Conservation (phyloP, 2,888 invertebrate species). For the Rutpela maculata region DNA sequence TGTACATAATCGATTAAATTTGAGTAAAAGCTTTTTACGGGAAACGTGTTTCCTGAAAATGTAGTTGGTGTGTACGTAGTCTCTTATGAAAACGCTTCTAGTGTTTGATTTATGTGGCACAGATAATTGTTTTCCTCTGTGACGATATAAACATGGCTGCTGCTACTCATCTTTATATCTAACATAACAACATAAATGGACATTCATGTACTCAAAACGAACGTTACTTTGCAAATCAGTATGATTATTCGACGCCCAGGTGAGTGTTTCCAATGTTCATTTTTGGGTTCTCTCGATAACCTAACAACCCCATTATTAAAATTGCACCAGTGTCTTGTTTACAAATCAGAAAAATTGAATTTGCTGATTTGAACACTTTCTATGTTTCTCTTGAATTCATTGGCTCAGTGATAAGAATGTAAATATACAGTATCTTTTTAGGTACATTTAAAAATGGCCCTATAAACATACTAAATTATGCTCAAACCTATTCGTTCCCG, state of each 20-base stretch:
- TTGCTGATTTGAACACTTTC: not conserved
- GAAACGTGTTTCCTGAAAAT: slow-evolving; percentile 10
- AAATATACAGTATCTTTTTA: not conserved
- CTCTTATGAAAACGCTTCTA: slow-evolving; percentile 1
- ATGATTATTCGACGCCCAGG: slow-evolving; percentile 72
- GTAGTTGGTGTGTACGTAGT: slow-evolving; percentile 5
- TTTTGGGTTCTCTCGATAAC: slow-evolving; percentile 50
- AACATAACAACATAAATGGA: slow-evolving; percentile 57
- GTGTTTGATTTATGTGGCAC: slow-evolving; percentile 19
- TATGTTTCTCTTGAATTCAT: not conserved
- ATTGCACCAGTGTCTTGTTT: slow-evolving; percentile 29
- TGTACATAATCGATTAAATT: slow-evolving; percentile 15
- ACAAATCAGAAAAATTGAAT: slow-evolving; percentile 19
- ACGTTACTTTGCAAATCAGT: slow-evolving; percentile 47
- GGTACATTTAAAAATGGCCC: too few relatives aligned
- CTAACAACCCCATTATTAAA: slow-evolving; percentile 45
- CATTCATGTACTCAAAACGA: slow-evolving; percentile 53
- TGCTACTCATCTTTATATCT: slow-evolving; percentile 62
- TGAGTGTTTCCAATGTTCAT: slow-evolving; percentile 56
- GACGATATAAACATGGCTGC: slow-evolving; percentile 72
- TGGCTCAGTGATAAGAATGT: not conserved
- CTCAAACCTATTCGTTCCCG: too few relatives aligned
- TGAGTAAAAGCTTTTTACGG: not conserved
- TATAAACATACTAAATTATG: too few relatives aligned
- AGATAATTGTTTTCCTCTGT: slow-evolving; percentile 60